These are phyloP conservation scores for Nautilus pompilius DNA, from an alignment of 1,140 invertebrate species.

Conservation along the genomic window DNA sequence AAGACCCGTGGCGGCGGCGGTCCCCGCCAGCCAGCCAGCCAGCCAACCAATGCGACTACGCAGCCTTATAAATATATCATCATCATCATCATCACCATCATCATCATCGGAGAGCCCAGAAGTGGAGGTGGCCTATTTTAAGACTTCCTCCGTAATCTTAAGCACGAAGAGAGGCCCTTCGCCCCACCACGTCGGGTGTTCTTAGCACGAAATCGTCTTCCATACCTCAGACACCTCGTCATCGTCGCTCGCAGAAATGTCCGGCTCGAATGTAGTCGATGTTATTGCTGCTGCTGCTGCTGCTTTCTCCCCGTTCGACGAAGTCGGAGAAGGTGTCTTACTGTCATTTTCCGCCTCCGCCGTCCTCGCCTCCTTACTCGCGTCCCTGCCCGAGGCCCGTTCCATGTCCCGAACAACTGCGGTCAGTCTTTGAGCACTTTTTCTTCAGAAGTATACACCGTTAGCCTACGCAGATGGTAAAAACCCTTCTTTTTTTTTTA, in stretches of 20 bases:
- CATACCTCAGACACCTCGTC: constrained; percentile 87
- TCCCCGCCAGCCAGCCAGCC: neutral
- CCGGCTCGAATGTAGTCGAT: constrained; percentile 78
- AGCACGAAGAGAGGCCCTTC: neutral
- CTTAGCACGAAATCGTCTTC: constrained; percentile 5
- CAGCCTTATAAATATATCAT: neutral
- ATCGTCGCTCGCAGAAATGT: constrained; percentile 87
- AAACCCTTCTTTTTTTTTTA: constrained; percentile 26
- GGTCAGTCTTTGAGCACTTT: constrained; percentile 3
- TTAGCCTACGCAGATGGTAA: constrained; percentile 9
- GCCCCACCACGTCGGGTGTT: neutral
- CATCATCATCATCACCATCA: neutral
- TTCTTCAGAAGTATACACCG: constrained; percentile 4
- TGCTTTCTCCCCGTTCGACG: constrained; percentile 39
- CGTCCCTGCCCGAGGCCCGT: constrained; percentile 70
- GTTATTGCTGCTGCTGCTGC: constrained; percentile 68
- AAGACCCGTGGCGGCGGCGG: too few species aligned
- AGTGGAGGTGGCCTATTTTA: neutral
- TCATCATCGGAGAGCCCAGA: neutral
- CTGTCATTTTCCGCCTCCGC: constrained; percentile 44
- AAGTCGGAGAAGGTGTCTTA: constrained; percentile 30
- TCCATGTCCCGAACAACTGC: constrained; percentile 82
- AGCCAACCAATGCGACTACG: neutral
- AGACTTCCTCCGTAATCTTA: neutral
- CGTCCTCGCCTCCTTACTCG: constrained; percentile 60